Base-by-base conservation (phyloP, 2,797 vertebrate species). In the Sebastiscus albofasciatus region DNA sequence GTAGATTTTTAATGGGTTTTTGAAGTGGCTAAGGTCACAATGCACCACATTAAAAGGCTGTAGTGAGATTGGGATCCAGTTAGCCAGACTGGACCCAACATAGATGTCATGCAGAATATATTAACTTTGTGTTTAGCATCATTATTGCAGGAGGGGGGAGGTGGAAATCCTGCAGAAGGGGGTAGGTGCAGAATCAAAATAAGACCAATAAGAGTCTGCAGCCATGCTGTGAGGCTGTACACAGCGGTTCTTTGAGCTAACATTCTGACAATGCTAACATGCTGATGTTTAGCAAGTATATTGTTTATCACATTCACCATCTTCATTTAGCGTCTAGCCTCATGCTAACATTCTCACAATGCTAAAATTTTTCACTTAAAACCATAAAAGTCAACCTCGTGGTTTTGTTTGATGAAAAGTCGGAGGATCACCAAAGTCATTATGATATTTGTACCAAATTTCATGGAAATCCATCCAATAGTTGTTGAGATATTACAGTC, bases 1-100 rank as follows among this genome's bases (percentile, higher is more conserved):
- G 65, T 29, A 71, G 49, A 62, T 83, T 72, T 77, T 10, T 66
- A 60, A 75, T 69, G 34, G n/a, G 1, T 79, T 81, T 58, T 29
- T 29, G 18, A 31, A 24, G 36, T 46, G 24, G 6, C 3, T 52
- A 55, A 54, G 59, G 62, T 82, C 60, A 67, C 11, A 76, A 22
- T 66, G 56, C 64, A 36, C 8, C 11, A 46, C 6, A 36, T 67
- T 65, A 64, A 67, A 67, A 54, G 16, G 46, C 11, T 72, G 52
- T 31, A 61, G 56, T 67, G 36, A 46, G 26, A 66, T 16, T 58
- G n/a, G 26, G 12, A 65, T 33, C 20, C 8, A 27, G 29, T 7
- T 1, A 12, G 16, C 26, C 34, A 46, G 31, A 52, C 18, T 31
- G 14, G 33, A 75, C 24, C 46, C 42, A 6, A 39, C 22, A 55